Percentiles rank a stretch among this genome's conserved stretches.
Conservation (phyloP, 2,113 vertebrate genomes). For the Corythornis madagascariensis region DNA sequence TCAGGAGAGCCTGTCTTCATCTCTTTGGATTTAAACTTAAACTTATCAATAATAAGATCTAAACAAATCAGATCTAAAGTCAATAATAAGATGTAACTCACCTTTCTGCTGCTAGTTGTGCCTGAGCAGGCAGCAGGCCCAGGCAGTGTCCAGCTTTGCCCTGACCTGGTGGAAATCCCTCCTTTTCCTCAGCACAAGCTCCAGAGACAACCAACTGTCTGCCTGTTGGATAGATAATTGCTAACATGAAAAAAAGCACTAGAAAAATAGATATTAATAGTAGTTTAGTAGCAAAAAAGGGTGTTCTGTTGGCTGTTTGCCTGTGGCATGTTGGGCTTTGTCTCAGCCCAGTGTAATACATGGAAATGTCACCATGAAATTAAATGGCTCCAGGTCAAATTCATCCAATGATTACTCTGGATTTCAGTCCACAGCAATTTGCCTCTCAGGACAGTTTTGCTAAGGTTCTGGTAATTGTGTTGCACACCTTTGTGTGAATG, state of each 20-base stretch:
- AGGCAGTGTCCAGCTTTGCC: not conserved
- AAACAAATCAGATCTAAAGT: not conserved
- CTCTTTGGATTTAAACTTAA: not conserved
- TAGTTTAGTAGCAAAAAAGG: not conserved
- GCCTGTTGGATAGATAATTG: not conserved
- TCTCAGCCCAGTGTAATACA: constrained; percentile 37
- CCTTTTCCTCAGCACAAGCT: not conserved
- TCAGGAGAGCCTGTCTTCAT: not conserved
- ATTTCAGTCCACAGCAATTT: constrained; percentile 4
- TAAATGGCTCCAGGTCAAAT: constrained; percentile 42
- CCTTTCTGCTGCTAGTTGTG: not conserved
- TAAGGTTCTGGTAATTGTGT: constrained; percentile 9
- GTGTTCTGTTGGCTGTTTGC: not conserved
- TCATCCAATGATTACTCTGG: not conserved
- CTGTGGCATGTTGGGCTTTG: constrained; percentile 20
- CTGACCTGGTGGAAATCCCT: not conserved
- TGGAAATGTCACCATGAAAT: constrained; percentile 36
- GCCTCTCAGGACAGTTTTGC: not conserved
- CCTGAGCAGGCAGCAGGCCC: not conserved
- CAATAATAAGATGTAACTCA: not conserved
- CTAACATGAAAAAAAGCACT: not conserved
- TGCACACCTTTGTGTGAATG: not conserved
- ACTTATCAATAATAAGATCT: not conserved
- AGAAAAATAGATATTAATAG: not conserved
- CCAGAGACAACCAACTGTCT: not conserved